These are phyloP conservation scores for Apamea monoglypha DNA, from an alignment of 2,888 invertebrate genomes.

Conservation along the genomic window DNA sequence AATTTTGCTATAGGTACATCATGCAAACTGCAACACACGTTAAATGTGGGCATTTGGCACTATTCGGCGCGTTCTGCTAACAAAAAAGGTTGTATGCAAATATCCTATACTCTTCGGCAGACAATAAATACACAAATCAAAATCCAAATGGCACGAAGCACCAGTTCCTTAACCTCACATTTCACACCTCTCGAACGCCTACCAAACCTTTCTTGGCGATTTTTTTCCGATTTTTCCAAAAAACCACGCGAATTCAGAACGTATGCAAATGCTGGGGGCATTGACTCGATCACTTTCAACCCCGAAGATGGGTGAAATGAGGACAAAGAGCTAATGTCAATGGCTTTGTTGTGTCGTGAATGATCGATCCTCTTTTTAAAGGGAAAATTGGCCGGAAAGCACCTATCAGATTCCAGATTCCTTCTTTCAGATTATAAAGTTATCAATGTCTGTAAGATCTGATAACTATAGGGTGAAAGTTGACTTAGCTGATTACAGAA, in stretches of 20 bases:
- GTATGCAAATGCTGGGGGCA: conserved; percentile 66
- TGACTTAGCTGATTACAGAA: background rate
- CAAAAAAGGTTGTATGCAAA: background rate
- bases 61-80: background rate
- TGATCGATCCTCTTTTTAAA: conserved; percentile 17
- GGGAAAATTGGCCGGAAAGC: background rate
- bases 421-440: background rate
- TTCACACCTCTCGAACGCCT: background rate
- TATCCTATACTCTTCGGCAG: background rate
- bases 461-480: background rate
- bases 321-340: conserved; percentile 49
- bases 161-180: conserved; percentile 25
- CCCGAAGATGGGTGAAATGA: conserved; percentile 45
- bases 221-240: conserved; percentile 33
- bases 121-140: background rate
- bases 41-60: background rate
- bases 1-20: no score
- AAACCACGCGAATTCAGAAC: conserved; percentile 37
- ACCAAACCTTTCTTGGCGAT: background rate
- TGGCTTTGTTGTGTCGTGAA: conserved; percentile 35
- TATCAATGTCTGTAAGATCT: background rate
- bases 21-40: background rate
- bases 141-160: background rate
- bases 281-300: conserved; percentile 58
- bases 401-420: no score